These are phyloP conservation scores for Pongo abelii DNA, from an alignment of 2,113 vertebrate species.

Conservation along the genomic window DNA sequence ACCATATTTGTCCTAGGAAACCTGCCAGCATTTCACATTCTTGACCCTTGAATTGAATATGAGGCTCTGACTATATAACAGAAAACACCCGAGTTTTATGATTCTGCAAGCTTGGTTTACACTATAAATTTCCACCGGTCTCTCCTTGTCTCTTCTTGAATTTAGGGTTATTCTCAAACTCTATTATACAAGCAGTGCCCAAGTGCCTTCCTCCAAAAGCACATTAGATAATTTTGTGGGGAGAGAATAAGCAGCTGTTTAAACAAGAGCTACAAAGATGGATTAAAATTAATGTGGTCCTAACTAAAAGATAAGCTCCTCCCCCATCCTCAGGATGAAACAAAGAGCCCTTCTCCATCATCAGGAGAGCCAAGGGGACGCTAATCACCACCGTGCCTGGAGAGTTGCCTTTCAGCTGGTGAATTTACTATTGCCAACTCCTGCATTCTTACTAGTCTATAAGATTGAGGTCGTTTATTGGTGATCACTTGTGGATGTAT, in stretches of 20 bases:
- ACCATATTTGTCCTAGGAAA: slow-evolving; percentile 53
- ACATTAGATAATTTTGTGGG: slow-evolving; percentile 32
- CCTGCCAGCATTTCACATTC: slow-evolving; percentile 44
- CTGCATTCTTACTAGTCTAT: not conserved
- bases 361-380: accelerated
- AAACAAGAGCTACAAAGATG: slow-evolving; percentile 19
- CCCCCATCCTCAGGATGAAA: not conserved
- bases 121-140: slow-evolving; percentile 14
- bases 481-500: not conserved
- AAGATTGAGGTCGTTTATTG: not conserved
- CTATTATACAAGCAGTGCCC: not conserved
- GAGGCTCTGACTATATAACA: slow-evolving; percentile 39
- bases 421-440: not conserved
- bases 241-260: slow-evolving; percentile 38
- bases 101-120: not conserved
- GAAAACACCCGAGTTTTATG: slow-evolving; percentile 43
- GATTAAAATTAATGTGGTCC: slow-evolving; percentile 46
- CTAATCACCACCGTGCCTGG: not conserved
- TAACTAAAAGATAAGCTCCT: not conserved
- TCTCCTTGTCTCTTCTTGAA: slow-evolving; percentile 37
- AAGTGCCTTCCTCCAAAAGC: slow-evolving; percentile 40
- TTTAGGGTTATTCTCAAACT: slow-evolving; percentile 20
- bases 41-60: slow-evolving; percentile 57
- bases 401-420: not conserved
- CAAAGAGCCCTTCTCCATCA: accelerated